A percentile compares a stretch with the other conserved stretches of the same genome.
phyloP scores from a whole-genome alignment of 2,797 vertebrate genomes.

The Poecilia gillii region DNA sequence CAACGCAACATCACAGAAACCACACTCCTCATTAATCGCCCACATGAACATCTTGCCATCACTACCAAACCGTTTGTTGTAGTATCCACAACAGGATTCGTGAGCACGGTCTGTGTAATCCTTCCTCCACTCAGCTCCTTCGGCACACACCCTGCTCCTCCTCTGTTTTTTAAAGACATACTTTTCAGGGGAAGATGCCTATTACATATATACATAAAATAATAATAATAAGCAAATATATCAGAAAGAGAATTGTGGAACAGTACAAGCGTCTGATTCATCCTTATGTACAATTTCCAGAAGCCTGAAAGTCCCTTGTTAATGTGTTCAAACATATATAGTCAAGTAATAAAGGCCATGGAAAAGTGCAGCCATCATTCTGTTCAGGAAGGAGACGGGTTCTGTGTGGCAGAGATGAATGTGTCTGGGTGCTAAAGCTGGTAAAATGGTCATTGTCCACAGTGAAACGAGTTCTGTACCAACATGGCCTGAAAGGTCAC shows the following conservation, averaged over 20 bases:
- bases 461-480: not conserved
- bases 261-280: not conserved
- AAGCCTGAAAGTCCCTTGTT: not conserved
- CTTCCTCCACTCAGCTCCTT: slow-evolving; percentile 14
- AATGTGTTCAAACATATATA: not conserved
- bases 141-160: slow-evolving; percentile 2
- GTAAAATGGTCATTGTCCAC: not conserved
- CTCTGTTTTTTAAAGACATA: not conserved
- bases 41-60: slow-evolving; percentile 29
- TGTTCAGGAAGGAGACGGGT: not conserved
- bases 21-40: slow-evolving; percentile 31
- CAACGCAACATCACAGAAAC: slow-evolving; percentile 28
- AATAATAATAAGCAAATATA: not conserved
- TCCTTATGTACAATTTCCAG: not conserved
- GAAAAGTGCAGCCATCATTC: not conserved
- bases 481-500: not conserved
- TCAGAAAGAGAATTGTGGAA: not conserved
- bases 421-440: not conserved
- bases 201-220: not conserved
- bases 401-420: not conserved
- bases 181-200: not conserved
- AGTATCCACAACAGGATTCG: slow-evolving; percentile 18
- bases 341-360: not conserved
- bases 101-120: slow-evolving; percentile 22
- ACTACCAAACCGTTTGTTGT: slow-evolving; percentile 16